Percentiles rank a stretch among this genome's conserved stretches.
Conservation (phyloP, 2,888 invertebrate species). For the Agonopterix arenella region DNA sequence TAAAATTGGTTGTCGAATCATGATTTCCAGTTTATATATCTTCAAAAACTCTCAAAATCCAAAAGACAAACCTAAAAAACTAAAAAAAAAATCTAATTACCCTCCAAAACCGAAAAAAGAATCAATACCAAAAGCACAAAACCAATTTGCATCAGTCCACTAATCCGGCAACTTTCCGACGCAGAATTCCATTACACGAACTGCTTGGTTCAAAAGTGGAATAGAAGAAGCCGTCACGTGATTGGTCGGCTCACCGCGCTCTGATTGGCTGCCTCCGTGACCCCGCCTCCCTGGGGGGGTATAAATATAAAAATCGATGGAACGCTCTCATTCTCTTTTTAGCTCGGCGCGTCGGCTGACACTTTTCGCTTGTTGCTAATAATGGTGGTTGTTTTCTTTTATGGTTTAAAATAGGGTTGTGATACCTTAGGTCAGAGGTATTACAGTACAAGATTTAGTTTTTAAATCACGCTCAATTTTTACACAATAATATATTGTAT, state of each 20-base stretch:
- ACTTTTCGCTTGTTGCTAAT: conserved; percentile 66
- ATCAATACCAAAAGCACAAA: conserved; percentile 32
- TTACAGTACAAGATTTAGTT: conserved; percentile 16
- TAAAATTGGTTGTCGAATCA: no score
- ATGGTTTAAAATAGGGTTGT: conserved; percentile 3
- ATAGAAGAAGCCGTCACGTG: conserved; percentile 52
- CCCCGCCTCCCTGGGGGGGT: conserved; percentile 59
- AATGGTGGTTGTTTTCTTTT: conserved; percentile 66
- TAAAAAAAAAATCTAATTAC: conserved; percentile 15
- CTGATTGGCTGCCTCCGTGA: conserved; percentile 62
- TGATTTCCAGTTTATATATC: no score
- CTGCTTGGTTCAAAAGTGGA: conserved; percentile 49
- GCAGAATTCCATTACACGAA: conserved; percentile 70
- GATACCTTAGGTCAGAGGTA: neutral
- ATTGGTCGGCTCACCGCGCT: conserved; percentile 68
- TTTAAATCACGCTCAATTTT: no score
- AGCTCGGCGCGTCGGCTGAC: conserved; percentile 54
- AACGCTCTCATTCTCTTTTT: conserved; percentile 53
- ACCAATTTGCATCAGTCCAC: conserved; percentile 52
- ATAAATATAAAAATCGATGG: conserved; percentile 72
- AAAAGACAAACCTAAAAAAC: no score
- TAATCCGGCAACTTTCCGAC: conserved; percentile 62
- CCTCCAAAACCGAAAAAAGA: conserved; percentile 21
- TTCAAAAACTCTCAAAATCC: no score
- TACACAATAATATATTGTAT: no score